Conservation (phyloP, 2,797 vertebrate genomes). For the Gymnothorax reevesii region DNA sequence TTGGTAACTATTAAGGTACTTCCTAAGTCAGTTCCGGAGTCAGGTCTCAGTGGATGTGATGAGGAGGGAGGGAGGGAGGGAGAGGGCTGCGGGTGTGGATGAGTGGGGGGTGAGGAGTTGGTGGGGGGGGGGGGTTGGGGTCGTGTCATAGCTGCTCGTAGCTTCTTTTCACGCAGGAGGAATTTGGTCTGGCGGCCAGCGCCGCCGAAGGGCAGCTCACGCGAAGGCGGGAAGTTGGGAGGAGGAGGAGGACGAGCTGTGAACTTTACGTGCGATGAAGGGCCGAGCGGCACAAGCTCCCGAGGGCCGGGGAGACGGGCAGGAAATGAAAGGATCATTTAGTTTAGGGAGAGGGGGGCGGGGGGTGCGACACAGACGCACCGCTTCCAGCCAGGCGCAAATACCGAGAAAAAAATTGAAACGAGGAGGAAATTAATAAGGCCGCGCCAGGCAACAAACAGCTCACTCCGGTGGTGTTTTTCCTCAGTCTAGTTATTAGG, state of each 20-base stretch:
- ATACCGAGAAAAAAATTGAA: slow-evolving; percentile 13
- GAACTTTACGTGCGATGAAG: slow-evolving; percentile 79
- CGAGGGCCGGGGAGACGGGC: slow-evolving; percentile 77
- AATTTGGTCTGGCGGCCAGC: slow-evolving; percentile 73
- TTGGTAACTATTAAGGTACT: slow-evolving; percentile 98
- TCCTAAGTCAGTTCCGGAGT: slow-evolving; percentile 93
- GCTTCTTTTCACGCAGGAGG: slow-evolving; percentile 63
- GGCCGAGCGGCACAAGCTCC: slow-evolving; percentile 70
- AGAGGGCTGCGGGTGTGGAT: slow-evolving; percentile 47
- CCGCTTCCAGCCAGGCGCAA: slow-evolving; percentile 38
- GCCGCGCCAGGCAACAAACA: slow-evolving; percentile 9
- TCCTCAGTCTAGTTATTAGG: not conserved
- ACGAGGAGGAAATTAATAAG: slow-evolving; percentile 22
- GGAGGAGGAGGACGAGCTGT: slow-evolving; percentile 78
- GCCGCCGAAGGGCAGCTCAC: slow-evolving; percentile 64
- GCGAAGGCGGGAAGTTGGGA: slow-evolving; percentile 82
- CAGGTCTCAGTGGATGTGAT: slow-evolving; percentile 69
- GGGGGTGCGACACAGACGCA: slow-evolving; percentile 49
- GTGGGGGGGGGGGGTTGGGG: slow-evolving; percentile 49
- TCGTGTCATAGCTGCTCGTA: slow-evolving; percentile 48
- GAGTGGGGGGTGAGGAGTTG: slow-evolving; percentile 44
- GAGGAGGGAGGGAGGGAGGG: slow-evolving; percentile 46
- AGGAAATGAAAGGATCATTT: slow-evolving; percentile 97
- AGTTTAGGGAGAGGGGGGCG: slow-evolving; percentile 69
- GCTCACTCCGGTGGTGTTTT: not conserved